phyloP scores from a whole-genome alignment of 2,113 vertebrate genomes.

The Galeopterus variegatus region DNA sequence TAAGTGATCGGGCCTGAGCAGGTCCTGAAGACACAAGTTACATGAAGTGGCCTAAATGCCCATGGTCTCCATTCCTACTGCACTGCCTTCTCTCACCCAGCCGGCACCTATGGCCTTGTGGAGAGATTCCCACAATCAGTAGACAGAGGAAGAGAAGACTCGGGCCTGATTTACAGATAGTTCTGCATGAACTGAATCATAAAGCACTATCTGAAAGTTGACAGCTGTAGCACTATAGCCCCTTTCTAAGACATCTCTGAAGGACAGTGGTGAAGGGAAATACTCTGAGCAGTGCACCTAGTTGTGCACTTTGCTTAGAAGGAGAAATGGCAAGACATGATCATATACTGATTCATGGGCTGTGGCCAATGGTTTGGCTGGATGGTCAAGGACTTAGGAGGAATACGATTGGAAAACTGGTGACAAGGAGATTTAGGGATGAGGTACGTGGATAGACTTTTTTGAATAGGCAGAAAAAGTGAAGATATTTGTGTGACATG shows the following conservation, averaged over 20 bases:
- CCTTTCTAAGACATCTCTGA: neutral
- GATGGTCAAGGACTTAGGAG: neutral
- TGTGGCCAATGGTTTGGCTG: neutral
- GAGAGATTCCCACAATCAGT: neutral
- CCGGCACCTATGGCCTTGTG: too few species aligned
- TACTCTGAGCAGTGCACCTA: neutral
- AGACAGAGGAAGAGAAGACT: neutral
- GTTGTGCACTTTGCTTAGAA: neutral
- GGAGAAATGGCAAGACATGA: neutral
- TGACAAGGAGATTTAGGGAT: neutral
- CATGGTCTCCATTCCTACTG: too few species aligned
- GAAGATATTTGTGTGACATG: neutral
- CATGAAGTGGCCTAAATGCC: too few species aligned
- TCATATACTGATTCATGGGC: neutral
- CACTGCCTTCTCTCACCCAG: too few species aligned
- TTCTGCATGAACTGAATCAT: too few species aligned
- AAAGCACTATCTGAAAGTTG: neutral
- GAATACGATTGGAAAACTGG: neutral
- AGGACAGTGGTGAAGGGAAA: neutral
- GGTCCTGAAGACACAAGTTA: too few species aligned
- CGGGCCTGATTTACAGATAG: neutral
- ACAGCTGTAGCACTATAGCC: neutral
- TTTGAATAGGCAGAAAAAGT: neutral
- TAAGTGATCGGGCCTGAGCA: too few species aligned
- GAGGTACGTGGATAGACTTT: neutral